Conservation (phyloP, 2,113 vertebrate genomes). For the Carlito syrichta region DNA sequence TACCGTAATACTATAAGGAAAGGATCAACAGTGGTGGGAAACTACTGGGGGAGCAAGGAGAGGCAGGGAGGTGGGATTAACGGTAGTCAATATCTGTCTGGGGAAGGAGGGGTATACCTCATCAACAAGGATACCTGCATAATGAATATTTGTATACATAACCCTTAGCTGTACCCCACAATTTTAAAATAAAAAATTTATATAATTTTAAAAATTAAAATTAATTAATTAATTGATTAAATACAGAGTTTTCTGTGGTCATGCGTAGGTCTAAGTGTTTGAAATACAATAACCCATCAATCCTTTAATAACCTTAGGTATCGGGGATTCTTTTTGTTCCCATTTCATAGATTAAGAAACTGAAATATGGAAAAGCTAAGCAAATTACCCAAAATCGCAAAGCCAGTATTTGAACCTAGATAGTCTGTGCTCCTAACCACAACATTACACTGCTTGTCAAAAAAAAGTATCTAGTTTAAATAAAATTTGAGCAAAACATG, state of each 20-base stretch:
- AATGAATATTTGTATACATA: too few relatives aligned
- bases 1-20: too few relatives aligned
- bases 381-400: neutral
- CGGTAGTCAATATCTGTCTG: too few relatives aligned
- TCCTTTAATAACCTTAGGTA: neutral
- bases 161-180: too few relatives aligned
- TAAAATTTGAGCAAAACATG: constrained; percentile 13
- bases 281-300: neutral
- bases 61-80: too few relatives aligned
- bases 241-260: neutral
- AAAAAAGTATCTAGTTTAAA: neutral
- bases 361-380: neutral
- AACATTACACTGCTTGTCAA: neutral
- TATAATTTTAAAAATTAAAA: too few relatives aligned
- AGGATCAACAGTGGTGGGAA: too few relatives aligned
- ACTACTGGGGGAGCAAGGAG: too few relatives aligned
- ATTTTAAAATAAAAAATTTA: too few relatives aligned
- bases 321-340: neutral
- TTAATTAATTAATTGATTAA: too few relatives aligned
- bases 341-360: constrained; percentile 23
- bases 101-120: too few relatives aligned
- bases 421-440: neutral
- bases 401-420: neutral
- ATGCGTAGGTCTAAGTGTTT: neutral
- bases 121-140: too few relatives aligned